These are phyloP conservation scores for Hydropotes inermis DNA, from an alignment of 2,113 vertebrate species.

Conservation along the genomic window DNA sequence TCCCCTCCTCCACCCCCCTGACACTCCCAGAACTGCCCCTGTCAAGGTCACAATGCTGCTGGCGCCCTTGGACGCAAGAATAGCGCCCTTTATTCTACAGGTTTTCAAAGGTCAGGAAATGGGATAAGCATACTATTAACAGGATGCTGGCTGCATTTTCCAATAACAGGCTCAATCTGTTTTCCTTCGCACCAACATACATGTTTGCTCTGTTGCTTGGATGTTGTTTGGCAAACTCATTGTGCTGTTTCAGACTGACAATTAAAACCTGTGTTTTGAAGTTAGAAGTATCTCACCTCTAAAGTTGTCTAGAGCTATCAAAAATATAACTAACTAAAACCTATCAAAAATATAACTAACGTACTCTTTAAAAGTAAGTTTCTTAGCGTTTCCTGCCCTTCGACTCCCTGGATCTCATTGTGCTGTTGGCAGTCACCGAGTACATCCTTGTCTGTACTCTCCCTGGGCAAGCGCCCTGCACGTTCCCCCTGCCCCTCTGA, in stretches of 20 bases:
- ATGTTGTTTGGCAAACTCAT: not conserved
- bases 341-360: not conserved
- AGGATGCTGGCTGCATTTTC: not conserved
- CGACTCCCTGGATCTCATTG: no score
- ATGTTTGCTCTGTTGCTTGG: not conserved
- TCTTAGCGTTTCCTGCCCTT: not conserved
- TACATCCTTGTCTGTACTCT: rapidly evolving
- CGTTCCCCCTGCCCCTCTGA: not conserved
- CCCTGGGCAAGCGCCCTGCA: rapidly evolving
- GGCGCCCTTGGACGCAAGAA: not conserved
- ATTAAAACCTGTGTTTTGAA: not conserved
- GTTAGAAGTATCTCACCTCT: not conserved
- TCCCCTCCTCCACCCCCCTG: no score
- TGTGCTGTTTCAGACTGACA: not conserved
- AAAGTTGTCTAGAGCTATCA: not conserved
- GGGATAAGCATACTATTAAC: no score
- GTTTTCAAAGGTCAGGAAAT: not conserved
- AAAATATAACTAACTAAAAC: not conserved
- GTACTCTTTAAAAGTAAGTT: not conserved
- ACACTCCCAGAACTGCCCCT: not conserved
- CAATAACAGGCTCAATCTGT: not conserved
- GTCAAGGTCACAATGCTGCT: not conserved
- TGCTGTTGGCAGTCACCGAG: rapidly evolving
- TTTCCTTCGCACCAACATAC: not conserved
- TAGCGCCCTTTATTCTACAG: not conserved